These are phyloP conservation scores for Pardosa pseudoannulata DNA, from an alignment of 2,888 invertebrate species.

Conservation along the genomic window DNA sequence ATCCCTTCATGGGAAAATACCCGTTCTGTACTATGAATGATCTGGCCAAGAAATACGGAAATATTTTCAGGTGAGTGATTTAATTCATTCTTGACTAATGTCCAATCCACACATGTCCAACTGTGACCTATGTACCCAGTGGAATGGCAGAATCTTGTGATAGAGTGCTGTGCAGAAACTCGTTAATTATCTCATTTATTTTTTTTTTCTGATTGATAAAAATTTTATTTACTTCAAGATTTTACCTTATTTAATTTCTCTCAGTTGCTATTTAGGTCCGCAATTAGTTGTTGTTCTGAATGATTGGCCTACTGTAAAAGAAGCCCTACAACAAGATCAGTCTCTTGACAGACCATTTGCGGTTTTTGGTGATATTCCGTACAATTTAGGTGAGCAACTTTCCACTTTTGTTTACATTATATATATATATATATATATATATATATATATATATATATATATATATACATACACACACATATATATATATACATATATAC, in stretches of 20 bases:
- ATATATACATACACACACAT: too few species aligned
- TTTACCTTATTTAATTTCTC: not conserved
- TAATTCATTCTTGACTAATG: too few species aligned
- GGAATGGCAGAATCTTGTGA: too few species aligned
- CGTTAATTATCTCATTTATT: too few species aligned
- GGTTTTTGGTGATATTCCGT: not conserved
- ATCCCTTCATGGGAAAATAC: not conserved
- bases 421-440: not conserved
- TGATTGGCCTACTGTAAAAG: constrained; percentile 26
- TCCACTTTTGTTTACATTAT: not conserved
- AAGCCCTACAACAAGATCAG: constrained; percentile 7
- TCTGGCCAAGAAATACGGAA: constrained; percentile 5
- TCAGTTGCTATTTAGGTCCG: constrained; percentile 25
- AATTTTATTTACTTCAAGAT: too few species aligned
- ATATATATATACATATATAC: too few species aligned
- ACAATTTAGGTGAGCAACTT: not conserved
- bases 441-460: not conserved
- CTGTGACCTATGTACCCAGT: too few species aligned
- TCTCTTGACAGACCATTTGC: not conserved
- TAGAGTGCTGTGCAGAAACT: too few species aligned
- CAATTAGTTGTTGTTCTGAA: constrained; percentile 20
- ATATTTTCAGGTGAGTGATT: not conserved
- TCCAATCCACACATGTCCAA: too few species aligned
- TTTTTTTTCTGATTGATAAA: too few species aligned
- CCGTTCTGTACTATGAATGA: not conserved